phyloP scores from a whole-genome alignment of 2,888 invertebrate species.

The Drosophila stalkeri region DNA sequence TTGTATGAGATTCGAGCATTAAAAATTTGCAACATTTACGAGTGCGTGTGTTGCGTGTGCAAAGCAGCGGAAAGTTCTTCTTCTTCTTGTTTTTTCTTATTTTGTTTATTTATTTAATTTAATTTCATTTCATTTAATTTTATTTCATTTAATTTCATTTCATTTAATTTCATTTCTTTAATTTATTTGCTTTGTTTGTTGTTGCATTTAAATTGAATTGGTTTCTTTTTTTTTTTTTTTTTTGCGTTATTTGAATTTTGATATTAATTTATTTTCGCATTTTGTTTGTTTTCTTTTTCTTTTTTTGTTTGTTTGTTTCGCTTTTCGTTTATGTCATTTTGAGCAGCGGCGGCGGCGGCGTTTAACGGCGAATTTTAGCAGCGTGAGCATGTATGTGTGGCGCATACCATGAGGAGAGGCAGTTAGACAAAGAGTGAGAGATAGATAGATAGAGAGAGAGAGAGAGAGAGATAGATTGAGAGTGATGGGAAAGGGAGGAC shows the following conservation, averaged over 20 bases:
- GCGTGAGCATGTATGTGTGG: slow-evolving; percentile 26
- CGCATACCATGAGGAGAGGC: slow-evolving; percentile 12
- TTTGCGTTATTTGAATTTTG: slow-evolving; percentile 21
- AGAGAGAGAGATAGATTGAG: background rate
- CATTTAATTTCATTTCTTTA: background rate
- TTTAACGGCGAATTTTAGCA: slow-evolving; percentile 55
- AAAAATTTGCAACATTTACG: slow-evolving; percentile 41
- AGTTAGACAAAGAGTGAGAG: background rate
- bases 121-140: background rate
- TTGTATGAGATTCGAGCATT: slow-evolving; percentile 54
- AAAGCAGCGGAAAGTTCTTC: slow-evolving; percentile 51
- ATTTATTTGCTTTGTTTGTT: slow-evolving; percentile 10
- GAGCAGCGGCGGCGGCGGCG: slow-evolving; percentile 44
- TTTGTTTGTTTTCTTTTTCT: background rate
- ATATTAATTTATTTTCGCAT: slow-evolving; percentile 15
- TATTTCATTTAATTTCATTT: slow-evolving; percentile 1
- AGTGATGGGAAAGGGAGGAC: background rate
- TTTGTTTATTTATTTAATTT: background rate
- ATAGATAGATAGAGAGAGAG: background rate
- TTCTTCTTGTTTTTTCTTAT: background rate
- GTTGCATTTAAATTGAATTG: slow-evolving; percentile 12
- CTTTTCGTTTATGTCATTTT: slow-evolving; percentile 18
- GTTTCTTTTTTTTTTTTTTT: slow-evolving; percentile 8
- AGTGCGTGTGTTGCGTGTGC: slow-evolving; percentile 59
- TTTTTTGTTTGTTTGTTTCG: background rate